phyloP scores from a whole-genome alignment of 2,888 invertebrate genomes.

The Andrena flavipes region DNA sequence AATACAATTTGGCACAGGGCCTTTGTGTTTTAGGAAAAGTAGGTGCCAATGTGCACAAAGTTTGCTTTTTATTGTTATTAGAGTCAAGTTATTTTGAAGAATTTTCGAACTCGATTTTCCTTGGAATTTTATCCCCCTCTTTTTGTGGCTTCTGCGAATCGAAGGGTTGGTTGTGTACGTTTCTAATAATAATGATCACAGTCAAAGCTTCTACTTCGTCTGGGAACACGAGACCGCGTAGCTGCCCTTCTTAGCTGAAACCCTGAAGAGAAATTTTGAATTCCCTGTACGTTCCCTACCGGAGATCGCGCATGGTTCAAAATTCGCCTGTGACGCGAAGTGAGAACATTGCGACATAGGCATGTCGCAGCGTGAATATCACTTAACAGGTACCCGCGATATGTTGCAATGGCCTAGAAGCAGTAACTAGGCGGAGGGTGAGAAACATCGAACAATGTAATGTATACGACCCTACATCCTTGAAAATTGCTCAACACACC shows the following conservation, averaged over 20 bases:
- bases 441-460: conserved; percentile 61
- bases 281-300: neutral
- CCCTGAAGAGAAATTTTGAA: neutral
- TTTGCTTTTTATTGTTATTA: no score
- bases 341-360: conserved; percentile 49
- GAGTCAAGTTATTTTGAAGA: no score
- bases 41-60: no score
- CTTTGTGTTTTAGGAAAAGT: no score
- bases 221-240: neutral
- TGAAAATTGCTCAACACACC: conserved; percentile 58
- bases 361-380: conserved; percentile 54
- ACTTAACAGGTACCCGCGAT: conserved; percentile 65
- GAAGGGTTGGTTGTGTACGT: no score
- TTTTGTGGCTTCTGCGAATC: neutral
- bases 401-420: conserved; percentile 60
- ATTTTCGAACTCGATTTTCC: no score
- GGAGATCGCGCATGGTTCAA: conserved; percentile 17
- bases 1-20: no score
- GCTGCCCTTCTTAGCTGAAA: neutral
- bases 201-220: neutral
- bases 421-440: conserved; percentile 43
- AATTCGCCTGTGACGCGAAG: conserved; percentile 38
- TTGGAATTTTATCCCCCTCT: neutral
- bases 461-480: conserved; percentile 53
- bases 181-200: neutral